Base-by-base conservation (phyloP, 2,113 vertebrate species). In the Petroica traversi region DNA sequence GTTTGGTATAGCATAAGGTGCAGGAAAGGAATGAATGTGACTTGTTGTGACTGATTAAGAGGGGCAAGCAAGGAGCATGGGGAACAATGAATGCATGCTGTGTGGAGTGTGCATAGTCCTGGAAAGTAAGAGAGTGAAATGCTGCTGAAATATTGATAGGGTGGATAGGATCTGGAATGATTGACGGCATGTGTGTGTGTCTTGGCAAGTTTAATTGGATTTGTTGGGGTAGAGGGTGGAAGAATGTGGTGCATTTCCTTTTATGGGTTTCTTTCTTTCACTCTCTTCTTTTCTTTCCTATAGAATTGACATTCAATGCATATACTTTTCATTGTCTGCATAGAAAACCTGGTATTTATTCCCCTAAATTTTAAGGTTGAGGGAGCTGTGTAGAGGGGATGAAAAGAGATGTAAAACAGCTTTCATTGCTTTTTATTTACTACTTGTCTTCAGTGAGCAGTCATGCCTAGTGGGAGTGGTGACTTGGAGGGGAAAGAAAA, bases 131-230 rank as follows among this genome's bases (percentile, higher is more conserved):
- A 66, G 62, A 78, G 79, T 62, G 76, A 95, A 96, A 81, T 91
- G 58, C 82, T 94, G 88, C 85, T 97, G 97, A 96, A 96, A 94
- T 95, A 95, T 96, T 92, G 96, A 79, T 94, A 90, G 87, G 80
- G 79, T 1, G 16, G 82, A 88, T 73, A 80, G 71, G n/a, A 76
- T 64, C 75, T 86, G 49, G 71, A 88, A 80, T 96, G 92, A 97
- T 51, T 88, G 96, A 95, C 13, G 0, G 79, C 69, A 54, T 91
- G 45, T 74, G 73, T 93, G 71, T 94, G 38, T 91, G 74, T 92
- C 92, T 95, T 95, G 96, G 94, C 92, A 95, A 80, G 67, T 85
- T 94, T 97, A 95, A 97, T 87, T 97, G 86, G 92, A 96, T 97
- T 95, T 97, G 77, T 88, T 95, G 84, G 77, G 67, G 25, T 63